Evolutionary conservation across 2,113 vertebrate species (phyloP).

Genomic region (Phaethornis superciliosus): DNA sequence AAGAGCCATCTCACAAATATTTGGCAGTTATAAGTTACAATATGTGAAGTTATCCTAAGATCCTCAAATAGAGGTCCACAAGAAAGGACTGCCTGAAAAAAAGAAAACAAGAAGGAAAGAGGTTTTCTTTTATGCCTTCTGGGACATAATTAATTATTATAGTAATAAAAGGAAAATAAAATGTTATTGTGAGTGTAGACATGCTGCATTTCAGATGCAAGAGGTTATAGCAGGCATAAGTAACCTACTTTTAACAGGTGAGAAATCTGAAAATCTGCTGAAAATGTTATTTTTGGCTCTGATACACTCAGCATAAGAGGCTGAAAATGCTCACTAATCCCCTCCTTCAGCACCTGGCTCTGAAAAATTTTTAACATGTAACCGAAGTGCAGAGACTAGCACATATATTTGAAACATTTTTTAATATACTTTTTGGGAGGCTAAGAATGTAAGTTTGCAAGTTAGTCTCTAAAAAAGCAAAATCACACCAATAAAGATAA

Average conservation of each 20-base stretch:
- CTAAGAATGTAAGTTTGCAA: not conserved
- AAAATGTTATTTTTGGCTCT: conserved; percentile 31
- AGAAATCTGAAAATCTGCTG: conserved; percentile 35
- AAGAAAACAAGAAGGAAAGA: not conserved
- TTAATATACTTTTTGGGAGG: not conserved
- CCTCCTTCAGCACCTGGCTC: conserved; percentile 14
- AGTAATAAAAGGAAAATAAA: not conserved
- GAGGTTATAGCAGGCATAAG: conserved; percentile 17
- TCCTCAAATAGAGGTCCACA: not conserved
- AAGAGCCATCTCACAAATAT: not conserved
- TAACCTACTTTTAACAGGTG: conserved; percentile 27
- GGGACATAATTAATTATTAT: not conserved
- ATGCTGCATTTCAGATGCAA: not conserved
- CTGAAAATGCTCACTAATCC: conserved; percentile 45
- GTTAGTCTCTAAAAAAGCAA: not conserved
- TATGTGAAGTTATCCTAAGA: not conserved
- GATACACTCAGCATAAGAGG: not conserved
- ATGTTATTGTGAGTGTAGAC: not conserved
- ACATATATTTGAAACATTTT: not conserved
- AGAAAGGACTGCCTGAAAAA: not conserved
- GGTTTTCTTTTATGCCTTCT: not conserved
- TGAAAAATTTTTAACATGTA: not conserved
- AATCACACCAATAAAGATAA: not conserved
- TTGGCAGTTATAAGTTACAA: not conserved
- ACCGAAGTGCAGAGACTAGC: not conserved